phyloP scores from a whole-genome alignment of 2,888 invertebrate species.

The Zaprionus bogoriensis region DNA sequence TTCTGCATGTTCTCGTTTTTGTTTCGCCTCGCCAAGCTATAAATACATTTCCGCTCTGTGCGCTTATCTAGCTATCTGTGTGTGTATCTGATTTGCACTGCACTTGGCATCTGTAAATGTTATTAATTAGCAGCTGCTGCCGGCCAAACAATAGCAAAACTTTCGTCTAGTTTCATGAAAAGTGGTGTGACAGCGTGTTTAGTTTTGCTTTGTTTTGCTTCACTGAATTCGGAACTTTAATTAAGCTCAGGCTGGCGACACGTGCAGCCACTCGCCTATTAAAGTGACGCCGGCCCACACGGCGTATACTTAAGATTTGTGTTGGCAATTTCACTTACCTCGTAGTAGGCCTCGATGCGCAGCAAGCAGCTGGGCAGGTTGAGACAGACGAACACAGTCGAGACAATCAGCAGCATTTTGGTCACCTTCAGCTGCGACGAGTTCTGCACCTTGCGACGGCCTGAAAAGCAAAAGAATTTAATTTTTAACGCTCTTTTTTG shows the following conservation, averaged over 20 bases:
- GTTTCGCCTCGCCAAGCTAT: background rate
- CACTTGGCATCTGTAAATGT: conserved; percentile 19
- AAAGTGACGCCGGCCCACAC: background rate
- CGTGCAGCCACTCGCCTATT: conserved; percentile 7
- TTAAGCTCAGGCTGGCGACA: conserved; percentile 14
- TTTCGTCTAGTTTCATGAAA: conserved; percentile 16
- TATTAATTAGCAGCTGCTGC: conserved; percentile 26
- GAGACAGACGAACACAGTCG: conserved; percentile 89
- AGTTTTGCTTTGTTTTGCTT: too few relatives aligned
- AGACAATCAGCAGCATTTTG: conserved; percentile 92
- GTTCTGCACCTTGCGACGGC: conserved; percentile 81
- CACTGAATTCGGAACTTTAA: conserved; percentile 23
- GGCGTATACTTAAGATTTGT: conserved; percentile 19
- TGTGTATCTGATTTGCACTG: background rate
- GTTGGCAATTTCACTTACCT: conserved; percentile 83
- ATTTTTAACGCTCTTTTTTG: background rate
- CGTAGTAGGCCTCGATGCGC: conserved; percentile 86
- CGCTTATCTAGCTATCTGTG: background rate
- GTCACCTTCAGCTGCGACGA: conserved; percentile 88
- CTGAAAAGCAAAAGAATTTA: conserved; percentile 48
- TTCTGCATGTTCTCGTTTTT: background rate
- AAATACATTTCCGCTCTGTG: background rate
- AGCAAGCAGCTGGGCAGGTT: conserved; percentile 91
- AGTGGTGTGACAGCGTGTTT: conserved; percentile 9
- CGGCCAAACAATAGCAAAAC: conserved; percentile 17